Conservation (phyloP, 2,888 invertebrate species). For the Xestia xanthographa region DNA sequence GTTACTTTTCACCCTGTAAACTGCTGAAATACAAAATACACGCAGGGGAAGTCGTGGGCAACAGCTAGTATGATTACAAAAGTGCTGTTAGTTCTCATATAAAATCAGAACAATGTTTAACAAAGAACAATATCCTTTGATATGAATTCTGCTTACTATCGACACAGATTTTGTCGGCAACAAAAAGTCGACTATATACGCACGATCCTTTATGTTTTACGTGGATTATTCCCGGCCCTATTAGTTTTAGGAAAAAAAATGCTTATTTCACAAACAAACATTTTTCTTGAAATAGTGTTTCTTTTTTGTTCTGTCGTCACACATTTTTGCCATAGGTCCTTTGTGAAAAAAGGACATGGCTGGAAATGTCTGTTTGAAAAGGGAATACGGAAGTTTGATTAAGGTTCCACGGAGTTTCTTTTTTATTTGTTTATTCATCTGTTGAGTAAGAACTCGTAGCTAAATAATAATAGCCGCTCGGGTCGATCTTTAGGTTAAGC, state of each 20-base stretch:
- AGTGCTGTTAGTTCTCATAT: not conserved
- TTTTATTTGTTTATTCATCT: not conserved
- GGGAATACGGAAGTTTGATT: not conserved
- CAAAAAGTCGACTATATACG: constrained; percentile 22
- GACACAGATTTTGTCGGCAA: constrained; percentile 20
- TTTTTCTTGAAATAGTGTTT: constrained; percentile 19
- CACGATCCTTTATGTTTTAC: constrained; percentile 9
- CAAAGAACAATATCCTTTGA: constrained; percentile 24
- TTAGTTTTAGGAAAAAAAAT: constrained; percentile 54
- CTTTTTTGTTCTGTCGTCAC: constrained; percentile 34
- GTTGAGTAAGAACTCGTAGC: no score
- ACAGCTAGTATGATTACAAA: not conserved
- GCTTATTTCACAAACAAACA: constrained; percentile 51
- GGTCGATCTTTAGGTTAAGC: no score
- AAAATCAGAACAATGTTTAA: constrained; percentile 24
- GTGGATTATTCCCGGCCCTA: constrained; percentile 31
- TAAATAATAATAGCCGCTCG: no score
- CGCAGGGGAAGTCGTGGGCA: not conserved
- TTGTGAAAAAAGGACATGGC: constrained; percentile 11
- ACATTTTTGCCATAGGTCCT: constrained; percentile 15
- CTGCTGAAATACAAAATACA: not conserved
- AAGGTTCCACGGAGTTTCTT: not conserved
- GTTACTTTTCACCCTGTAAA: not conserved
- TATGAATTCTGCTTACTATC: constrained; percentile 28
- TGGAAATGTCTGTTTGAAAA: constrained; percentile 18